Conservation (phyloP, 2,113 vertebrate species). For the Hoplias malabaricus region DNA sequence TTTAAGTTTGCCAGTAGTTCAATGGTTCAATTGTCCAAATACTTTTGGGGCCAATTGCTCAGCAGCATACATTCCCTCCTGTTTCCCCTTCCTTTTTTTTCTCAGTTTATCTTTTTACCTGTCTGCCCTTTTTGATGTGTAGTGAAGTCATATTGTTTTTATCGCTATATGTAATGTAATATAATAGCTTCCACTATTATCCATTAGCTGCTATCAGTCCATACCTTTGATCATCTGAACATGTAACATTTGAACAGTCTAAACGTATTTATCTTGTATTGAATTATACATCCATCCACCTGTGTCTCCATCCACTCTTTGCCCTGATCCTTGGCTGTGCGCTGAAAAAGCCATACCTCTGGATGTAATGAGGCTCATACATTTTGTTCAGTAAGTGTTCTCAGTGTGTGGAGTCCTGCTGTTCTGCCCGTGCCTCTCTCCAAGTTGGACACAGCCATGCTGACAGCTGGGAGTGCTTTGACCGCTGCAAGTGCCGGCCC, state of each 20-base stretch:
- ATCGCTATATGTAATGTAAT: background rate
- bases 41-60: no score
- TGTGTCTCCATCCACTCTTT: background rate
- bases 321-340: no score
- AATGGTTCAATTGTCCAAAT: no score
- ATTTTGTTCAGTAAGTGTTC: background rate
- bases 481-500: conserved; percentile 26
- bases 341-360: background rate
- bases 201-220: background rate
- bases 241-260: background rate
- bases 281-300: conserved; percentile 34
- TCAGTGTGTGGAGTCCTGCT: background rate
- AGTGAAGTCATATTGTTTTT: background rate
- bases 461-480: conserved; percentile 45
- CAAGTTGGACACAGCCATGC: conserved; percentile 42
- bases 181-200: background rate
- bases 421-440: conserved; percentile 45
- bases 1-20: no score
- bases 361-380: background rate
- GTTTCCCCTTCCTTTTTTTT: background rate
- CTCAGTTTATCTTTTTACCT: background rate
- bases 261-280: background rate
- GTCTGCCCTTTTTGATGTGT: background rate
- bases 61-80: background rate
- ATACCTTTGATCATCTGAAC: background rate